Base-by-base conservation (phyloP, 1,140 invertebrate species). In the Zaprionus capensis region DNA sequence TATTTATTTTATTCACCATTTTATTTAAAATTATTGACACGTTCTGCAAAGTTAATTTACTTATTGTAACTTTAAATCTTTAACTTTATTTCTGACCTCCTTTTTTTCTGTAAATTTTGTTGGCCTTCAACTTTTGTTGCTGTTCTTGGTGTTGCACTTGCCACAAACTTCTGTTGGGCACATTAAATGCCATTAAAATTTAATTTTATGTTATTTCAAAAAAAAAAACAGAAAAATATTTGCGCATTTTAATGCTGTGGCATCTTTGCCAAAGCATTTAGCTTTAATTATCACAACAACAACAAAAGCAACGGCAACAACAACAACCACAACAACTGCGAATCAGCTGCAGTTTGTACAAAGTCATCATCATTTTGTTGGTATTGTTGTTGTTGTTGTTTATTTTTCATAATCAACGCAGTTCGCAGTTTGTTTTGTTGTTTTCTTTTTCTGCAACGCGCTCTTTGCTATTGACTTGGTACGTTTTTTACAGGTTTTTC, bases 401-500 rank as follows among this genome's bases (percentile, higher is more conserved):
- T 12, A 65, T 38, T 56, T 57, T 36, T 62, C 5, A 51, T 57
- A 51, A 51, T 51, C 46, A 51, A 51, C 46, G 46, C 53, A 17
- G 41, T 5, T 22, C 20, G 9, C 41, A 22, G 36, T 61, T 75
- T 53, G 26, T 49, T 44, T 44, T 62, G 11, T 38, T 28, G 6
- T 49, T 49, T 26, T 49, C 57, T 46, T 46, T 49, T 22, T 71
- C 49, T 65, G 46, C 55, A 57, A 56, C 38, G 41, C 34, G 38
- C 53, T 38, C 36, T 20, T 57, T 24, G 63, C 69, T 66, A 51
- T 84, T 84, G 81, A 74, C 74, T 83, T 78, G 76, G 81, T 61
- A 66, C 51, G 78, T 82, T 81, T 82, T 82, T 77, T 86, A 81
- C 80, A 83, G 73, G 83, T 87, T 87, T 86, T 87, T 87, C 84